Percentiles rank a stretch among this genome's conserved stretches.
These are phyloP conservation scores for Trichechus manatus DNA, from an alignment of 2,113 vertebrate species.

Conservation along the genomic window DNA sequence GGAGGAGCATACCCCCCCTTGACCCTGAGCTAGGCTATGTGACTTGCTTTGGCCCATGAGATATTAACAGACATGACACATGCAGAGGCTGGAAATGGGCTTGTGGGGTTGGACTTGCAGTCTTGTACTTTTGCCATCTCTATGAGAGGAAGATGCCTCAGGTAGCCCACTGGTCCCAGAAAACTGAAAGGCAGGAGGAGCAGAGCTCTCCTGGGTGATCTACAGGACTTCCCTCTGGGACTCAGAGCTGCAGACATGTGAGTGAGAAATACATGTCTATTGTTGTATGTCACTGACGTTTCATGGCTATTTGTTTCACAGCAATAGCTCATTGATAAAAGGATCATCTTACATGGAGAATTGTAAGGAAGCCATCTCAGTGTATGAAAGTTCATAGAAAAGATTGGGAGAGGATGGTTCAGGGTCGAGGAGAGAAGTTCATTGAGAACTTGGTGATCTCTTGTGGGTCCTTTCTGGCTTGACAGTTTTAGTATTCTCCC, in stretches of 20 bases:
- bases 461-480: neutral
- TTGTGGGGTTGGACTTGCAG: rapidly evolving
- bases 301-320: neutral
- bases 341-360: neutral
- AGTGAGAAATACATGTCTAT: neutral
- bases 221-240: neutral
- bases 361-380: neutral
- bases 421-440: neutral
- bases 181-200: neutral
- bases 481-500: neutral
- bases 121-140: neutral
- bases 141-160: neutral
- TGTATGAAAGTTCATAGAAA: neutral
- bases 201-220: neutral
- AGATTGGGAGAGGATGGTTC: neutral
- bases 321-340: neutral
- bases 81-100: neutral
- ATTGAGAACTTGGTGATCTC: neutral
- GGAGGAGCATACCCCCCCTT: neutral
- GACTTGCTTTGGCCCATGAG: neutral
- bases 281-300: neutral
- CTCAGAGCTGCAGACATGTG: neutral
- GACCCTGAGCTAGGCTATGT: neutral
- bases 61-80: neutral
- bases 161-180: neutral